Percentiles rank a stretch among this genome's conserved stretches.
Conservation (phyloP, 92 coral and sea anemone genomes). For the Phenganax marumi region DNA sequence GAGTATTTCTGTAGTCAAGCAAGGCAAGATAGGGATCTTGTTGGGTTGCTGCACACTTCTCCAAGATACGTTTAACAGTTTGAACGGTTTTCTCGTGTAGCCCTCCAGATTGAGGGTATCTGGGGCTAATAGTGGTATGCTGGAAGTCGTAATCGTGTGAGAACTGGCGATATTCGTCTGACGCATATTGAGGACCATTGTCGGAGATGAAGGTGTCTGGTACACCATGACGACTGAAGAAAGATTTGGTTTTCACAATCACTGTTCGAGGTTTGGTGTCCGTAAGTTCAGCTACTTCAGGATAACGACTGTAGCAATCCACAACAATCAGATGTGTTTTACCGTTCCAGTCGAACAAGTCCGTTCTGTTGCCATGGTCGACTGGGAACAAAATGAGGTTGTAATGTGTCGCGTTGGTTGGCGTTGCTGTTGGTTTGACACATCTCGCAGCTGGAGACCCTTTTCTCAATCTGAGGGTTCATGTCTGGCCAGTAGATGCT, state of each 20-base stretch:
- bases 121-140: conserved; percentile 62
- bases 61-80: conserved; percentile 45
- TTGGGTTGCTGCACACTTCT: conserved; percentile 38
- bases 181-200: conserved; percentile 56
- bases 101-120: conserved; percentile 70
- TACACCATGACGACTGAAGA: conserved; percentile 58
- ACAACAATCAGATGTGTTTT: conserved; percentile 41
- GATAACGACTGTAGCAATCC: conserved; percentile 47
- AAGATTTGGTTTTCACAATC: conserved; percentile 54
- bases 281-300: conserved; percentile 35
- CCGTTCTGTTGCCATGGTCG: conserved; percentile 58
- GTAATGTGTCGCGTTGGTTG: conserved; percentile 52
- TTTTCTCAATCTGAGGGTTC: conserved; percentile 50
- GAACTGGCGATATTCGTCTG: conserved; percentile 50
- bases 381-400: conserved; percentile 50
- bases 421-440: conserved; percentile 55
- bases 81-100: conserved; percentile 60
- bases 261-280: conserved; percentile 54
- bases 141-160: conserved; percentile 49
- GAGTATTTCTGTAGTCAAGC: conserved; percentile 25
- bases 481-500: conserved; percentile 63
- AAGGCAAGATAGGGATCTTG: conserved; percentile 53
- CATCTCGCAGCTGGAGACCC: conserved; percentile 47
- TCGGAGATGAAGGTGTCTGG: conserved; percentile 56
- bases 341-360: conserved; percentile 46